Evolutionary conservation across 1,140 invertebrate species (phyloP), one percentile per base, ranked within the genome.

Genomic region (Drosophila chauvacae): DNA sequence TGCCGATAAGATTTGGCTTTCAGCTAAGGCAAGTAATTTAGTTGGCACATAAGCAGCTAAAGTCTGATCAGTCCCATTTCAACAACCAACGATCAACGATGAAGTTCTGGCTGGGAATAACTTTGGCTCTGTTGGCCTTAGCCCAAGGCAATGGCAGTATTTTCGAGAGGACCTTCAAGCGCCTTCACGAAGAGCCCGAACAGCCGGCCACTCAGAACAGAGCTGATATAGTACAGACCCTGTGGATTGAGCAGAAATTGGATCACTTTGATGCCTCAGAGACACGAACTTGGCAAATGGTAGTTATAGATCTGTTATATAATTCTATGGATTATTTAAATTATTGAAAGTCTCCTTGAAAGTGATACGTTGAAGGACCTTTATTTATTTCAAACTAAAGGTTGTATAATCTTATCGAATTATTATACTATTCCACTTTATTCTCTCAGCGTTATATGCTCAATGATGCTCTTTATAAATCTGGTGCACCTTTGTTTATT

Each of bases 191-290:
- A 13, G 83, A 91, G 45, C 91, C 91, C 5, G 70, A 63, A 16
- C 28, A 81, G 41, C 73, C 73, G 2, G 7, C 44, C 3, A 48
- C 35, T 26, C 80, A 80, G 23, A 84, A 57, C 45, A 72, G 91
- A 18, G 85, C 77, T 16, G 86, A 88, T 73, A 48, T 48, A 39
- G 85, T 91, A 11, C 53, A 84, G 61, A 91, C 86, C 11, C 35
- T 81, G 20, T 91, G 82, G 88, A 92, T 92, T 44, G 91, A 92
- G 64, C 91, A 92, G 60, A 81, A 92, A 47, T 74, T 97, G 18
- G 96, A 97, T 86, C 95, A 97, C 90, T 97, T 96, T 77, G 94
- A 96, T 91, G 93, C 94, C 4, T 93, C 94, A 7, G 95, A 97
- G 72, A 93, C 92, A n/a, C 93, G 94, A 23, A 95, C 94, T 13